Base-by-base conservation (phyloP, 53 echinoderm and acorn worm species). In the Pentamera pediparva region DNA sequence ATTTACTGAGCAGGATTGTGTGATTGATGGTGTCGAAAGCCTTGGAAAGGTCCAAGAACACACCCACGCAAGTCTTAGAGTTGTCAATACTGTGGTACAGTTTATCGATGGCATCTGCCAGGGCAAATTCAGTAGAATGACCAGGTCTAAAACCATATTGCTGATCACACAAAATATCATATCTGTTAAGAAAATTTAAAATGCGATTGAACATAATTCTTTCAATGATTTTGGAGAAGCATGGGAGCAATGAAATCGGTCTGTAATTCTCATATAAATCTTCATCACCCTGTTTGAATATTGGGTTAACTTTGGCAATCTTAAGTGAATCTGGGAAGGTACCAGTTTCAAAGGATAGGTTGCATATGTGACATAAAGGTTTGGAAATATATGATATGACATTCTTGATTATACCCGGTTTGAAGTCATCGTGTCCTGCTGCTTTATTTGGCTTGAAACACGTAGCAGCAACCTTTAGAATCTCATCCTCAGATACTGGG, bases 41-140 rank as follows among this genome's bases (percentile, higher is more conserved):
- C 25, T 53, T 53, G 54, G n/a, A 53, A 13, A 9, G n/a, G n/a
- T 53, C 54, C n/a, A 0, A 0, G n/a, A 9, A 53, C 54, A 53
- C 54, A 53, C 10, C 12, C 11, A 53, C 7, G n/a, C 10, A n/a
- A n/a, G n/a, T n/a, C n/a, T n/a, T n/a, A n/a, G n/a, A n/a, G n/a
- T n/a, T n/a, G n/a, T 13, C n/a, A 54, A 54, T 22, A 54, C 19
- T 54, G 19, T 8, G 1, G 20, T 54, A 54, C 55, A 54, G 27
- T 54, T 54, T 54, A 3, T 54, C 55, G 2, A 54, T 19, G 19
- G 55, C 55, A 54, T 54, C 55, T 54, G 55, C 4, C 13, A 54
- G 62, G 18, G 60, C 60, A 31, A 60, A 34, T 32, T 60, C 33
- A 60, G 60, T 60, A 32, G 60, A 60, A 32, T 60, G 60, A 7